These are phyloP conservation scores for Proterorhinus semilunaris DNA, from an alignment of 2,113 vertebrate genomes.

Conservation along the genomic window DNA sequence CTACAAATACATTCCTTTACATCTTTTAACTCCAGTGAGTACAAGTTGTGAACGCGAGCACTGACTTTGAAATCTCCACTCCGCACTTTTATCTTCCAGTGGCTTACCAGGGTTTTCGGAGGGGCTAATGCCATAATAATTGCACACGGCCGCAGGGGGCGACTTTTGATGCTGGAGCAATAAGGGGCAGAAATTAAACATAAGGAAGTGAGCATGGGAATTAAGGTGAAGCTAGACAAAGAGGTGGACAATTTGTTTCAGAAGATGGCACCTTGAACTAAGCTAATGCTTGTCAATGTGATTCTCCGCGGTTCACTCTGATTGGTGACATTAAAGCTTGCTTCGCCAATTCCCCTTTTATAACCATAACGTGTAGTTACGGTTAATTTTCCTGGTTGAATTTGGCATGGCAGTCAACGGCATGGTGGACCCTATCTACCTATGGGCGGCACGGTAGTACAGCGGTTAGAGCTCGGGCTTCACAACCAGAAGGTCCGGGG, in stretches of 20 bases:
- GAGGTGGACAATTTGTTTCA: slow-evolving; percentile 53
- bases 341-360: not conserved
- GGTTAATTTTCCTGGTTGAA: not conserved
- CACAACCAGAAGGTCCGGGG: too few relatives aligned
- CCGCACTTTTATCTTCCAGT: slow-evolving; percentile 66
- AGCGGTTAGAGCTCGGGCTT: too few relatives aligned
- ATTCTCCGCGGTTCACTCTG: slow-evolving; percentile 60
- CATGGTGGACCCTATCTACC: not conserved
- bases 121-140: slow-evolving; percentile 80
- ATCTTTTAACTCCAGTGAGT: not conserved
- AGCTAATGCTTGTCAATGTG: slow-evolving; percentile 63
- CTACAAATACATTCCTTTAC: slow-evolving; percentile 1
- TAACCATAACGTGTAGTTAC: not conserved
- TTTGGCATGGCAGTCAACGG: not conserved
- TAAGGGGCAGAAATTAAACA: slow-evolving; percentile 68
- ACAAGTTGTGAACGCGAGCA: not conserved
- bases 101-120: slow-evolving; percentile 48
- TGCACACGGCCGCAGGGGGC: slow-evolving; percentile 72
- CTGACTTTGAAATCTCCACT: slow-evolving; percentile 16
- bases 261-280: slow-evolving; percentile 61
- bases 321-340: not conserved
- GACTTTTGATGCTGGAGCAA: slow-evolving; percentile 55
- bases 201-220: slow-evolving; percentile 72
- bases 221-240: slow-evolving; percentile 69
- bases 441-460: too few relatives aligned